phyloP scores from a whole-genome alignment of 1,140 invertebrate species.

The Drosophila takahashii region DNA sequence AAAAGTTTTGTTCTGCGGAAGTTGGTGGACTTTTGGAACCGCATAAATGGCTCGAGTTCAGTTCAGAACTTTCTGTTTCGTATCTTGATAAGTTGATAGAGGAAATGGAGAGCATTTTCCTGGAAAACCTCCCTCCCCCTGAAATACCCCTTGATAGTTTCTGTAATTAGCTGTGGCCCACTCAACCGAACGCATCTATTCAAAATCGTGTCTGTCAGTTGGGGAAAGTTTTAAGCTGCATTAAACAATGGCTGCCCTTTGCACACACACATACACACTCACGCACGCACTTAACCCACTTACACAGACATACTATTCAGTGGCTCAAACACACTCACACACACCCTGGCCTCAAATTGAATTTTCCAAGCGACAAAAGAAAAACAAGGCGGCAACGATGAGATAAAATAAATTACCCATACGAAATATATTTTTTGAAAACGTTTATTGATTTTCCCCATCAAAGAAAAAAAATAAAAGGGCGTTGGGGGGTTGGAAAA shows the following conservation, averaged over 20 bases:
- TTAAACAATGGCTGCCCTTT: conserved; percentile 48
- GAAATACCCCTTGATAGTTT: conserved; percentile 19
- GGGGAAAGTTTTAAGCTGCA: conserved; percentile 51
- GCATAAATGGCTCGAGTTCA: conserved; percentile 11
- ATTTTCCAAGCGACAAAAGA: conserved; percentile 67
- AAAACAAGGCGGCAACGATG: conserved; percentile 50
- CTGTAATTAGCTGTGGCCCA: conserved; percentile 46
- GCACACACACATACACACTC: neutral
- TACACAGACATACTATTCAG: conserved; percentile 19
- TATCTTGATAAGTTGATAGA: conserved; percentile 18
- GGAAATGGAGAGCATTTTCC: neutral
- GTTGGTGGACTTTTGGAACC: conserved; percentile 9
- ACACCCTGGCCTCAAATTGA: conserved; percentile 61
- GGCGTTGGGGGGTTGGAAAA: neutral
- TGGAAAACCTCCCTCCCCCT: neutral
- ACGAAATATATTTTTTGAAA: conserved; percentile 56
- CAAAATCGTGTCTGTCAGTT: conserved; percentile 46
- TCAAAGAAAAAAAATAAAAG: conserved; percentile 12
- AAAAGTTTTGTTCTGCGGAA: conserved; percentile 14
- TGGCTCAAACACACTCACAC: conserved; percentile 19
- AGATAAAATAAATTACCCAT: conserved; percentile 63
- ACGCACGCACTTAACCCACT: conserved; percentile 45
- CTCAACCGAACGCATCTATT: conserved; percentile 27
- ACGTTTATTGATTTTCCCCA: conserved; percentile 68
- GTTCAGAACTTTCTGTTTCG: conserved; percentile 27